Evolutionary conservation across 1,140 invertebrate species (phyloP).

Genomic region (Diprion similis): DNA sequence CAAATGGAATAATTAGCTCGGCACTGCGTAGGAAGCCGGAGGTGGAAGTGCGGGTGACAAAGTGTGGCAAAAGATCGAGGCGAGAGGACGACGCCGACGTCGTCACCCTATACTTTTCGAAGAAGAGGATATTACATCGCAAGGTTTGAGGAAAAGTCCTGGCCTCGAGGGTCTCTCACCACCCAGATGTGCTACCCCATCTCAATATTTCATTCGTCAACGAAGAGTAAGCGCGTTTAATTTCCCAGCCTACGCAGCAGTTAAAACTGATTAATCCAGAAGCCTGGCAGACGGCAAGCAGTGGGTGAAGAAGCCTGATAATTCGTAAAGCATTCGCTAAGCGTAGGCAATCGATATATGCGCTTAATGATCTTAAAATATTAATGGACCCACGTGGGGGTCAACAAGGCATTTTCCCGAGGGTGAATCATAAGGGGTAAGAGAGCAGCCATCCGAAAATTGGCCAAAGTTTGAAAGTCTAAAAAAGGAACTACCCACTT

Average conservation of each 20-base stretch:
- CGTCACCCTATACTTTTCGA: background rate
- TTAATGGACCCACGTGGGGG: background rate
- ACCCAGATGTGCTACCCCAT: background rate
- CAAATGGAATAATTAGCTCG: constrained; percentile 7
- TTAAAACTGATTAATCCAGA: background rate
- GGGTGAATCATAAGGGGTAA: background rate
- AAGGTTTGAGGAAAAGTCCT: background rate
- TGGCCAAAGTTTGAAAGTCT: background rate
- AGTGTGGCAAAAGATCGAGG: constrained; percentile 2
- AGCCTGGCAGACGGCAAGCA: background rate
- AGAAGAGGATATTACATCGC: background rate
- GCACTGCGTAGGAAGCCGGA: background rate
- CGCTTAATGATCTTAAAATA: background rate
- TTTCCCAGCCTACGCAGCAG: background rate
- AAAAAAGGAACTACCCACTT: constrained; percentile 1
- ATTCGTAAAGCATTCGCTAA: background rate
- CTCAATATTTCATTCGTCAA: background rate
- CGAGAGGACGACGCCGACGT: background rate
- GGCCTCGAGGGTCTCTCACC: no score
- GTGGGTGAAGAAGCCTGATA: background rate
- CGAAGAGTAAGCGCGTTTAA: no score
- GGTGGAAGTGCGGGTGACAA: background rate
- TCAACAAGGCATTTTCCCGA: background rate
- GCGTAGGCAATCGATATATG: background rate
- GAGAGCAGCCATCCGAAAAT: background rate